Evolutionary conservation across 2,113 vertebrate species (phyloP).

Genomic region (Globicephala melas): DNA sequence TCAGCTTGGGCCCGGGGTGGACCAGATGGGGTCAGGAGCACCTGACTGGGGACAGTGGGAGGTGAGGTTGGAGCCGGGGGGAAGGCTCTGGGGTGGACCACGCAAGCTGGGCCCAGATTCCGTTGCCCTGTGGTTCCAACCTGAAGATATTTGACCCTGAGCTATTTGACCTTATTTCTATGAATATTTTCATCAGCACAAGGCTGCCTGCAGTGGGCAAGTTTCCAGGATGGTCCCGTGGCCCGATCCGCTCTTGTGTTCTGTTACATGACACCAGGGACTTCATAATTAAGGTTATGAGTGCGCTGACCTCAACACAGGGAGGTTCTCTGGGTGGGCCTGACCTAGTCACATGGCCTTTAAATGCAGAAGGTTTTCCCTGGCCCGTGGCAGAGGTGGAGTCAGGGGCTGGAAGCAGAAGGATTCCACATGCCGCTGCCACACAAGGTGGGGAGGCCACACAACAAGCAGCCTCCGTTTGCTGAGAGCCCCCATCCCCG

Average conservation of each 20-base stretch:
- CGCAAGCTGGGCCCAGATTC: rapidly evolving
- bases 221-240: rapidly evolving
- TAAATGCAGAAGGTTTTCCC: background rate
- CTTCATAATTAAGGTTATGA: background rate
- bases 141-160: background rate
- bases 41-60: background rate
- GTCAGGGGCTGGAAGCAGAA: background rate
- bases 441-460: rapidly evolving
- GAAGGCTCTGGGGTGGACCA: too few species aligned
- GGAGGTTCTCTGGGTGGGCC: background rate
- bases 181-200: rapidly evolving
- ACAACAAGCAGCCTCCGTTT: too few species aligned
- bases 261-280: rapidly evolving
- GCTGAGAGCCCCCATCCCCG: rapidly evolving
- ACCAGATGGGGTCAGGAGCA: background rate
- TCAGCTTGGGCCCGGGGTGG: rapidly evolving
- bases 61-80: rapidly evolving
- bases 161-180: rapidly evolving
- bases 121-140: rapidly evolving
- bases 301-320: background rate
- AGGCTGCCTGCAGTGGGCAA: rapidly evolving
- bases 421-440: background rate
- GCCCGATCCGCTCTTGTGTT: rapidly evolving
- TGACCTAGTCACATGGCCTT: rapidly evolving
- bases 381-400: background rate